Conservation (phyloP, 2,797 vertebrate genomes). For the Rhinophrynus dorsalis region DNA sequence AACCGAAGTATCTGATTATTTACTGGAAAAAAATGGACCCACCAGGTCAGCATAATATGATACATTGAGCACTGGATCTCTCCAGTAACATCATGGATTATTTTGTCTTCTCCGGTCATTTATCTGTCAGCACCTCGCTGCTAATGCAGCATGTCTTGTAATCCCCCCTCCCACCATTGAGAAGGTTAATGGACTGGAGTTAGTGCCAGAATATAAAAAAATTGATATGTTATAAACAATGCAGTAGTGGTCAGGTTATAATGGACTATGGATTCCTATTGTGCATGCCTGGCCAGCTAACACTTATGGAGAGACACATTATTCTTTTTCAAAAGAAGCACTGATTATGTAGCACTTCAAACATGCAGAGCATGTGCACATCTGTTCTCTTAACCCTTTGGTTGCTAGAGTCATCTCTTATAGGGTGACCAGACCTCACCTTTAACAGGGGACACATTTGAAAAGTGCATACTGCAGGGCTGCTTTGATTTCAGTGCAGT, state of each 20-base stretch:
- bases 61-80: slow-evolving; percentile 10
- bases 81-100: background rate
- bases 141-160: slow-evolving; percentile 23
- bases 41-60: slow-evolving; percentile 24
- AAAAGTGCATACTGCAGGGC: no score
- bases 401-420: no score
- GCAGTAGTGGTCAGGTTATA: background rate
- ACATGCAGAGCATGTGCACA: no score
- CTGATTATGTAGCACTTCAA: no score
- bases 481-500: no score
- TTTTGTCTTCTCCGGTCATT: slow-evolving; percentile 11
- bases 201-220: slow-evolving; percentile 3
- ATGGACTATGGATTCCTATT: background rate
- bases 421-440: no score
- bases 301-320: background rate
- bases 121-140: slow-evolving; percentile 24
- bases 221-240: background rate
- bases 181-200: slow-evolving; percentile 40
- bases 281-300: background rate
- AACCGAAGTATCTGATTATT: background rate
- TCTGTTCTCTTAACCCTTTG: no score
- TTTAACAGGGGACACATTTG: no score
- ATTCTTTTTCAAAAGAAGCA: background rate
- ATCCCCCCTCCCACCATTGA: slow-evolving; percentile 6
- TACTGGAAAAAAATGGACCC: slow-evolving; percentile 23